Conservation (phyloP, 2,888 invertebrate species). For the Pammene fasciana region DNA sequence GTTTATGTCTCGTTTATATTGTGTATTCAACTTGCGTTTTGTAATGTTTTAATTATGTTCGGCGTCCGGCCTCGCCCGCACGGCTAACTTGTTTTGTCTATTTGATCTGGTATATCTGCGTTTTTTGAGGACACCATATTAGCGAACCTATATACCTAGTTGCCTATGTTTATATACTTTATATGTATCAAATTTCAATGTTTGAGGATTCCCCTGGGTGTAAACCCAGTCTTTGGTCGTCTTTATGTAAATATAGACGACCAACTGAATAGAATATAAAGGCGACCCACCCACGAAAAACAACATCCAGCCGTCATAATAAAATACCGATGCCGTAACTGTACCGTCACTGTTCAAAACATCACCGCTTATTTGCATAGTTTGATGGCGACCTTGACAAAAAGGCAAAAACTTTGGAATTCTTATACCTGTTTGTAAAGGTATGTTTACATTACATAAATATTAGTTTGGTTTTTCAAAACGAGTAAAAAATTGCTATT, state of each 20-base stretch:
- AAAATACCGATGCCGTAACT: slow-evolving; percentile 11
- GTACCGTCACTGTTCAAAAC: slow-evolving; percentile 8
- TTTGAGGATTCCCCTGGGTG: too few species aligned
- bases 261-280: too few species aligned
- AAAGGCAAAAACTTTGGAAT: slow-evolving; percentile 27
- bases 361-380: slow-evolving; percentile 22
- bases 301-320: not conserved
- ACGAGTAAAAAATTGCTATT: not conserved
- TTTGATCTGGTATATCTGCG: not conserved
- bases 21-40: slow-evolving; percentile 12
- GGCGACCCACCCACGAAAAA: not conserved
- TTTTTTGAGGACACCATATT: too few species aligned
- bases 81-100: not conserved
- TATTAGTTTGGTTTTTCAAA: not conserved
- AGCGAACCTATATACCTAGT: too few species aligned
- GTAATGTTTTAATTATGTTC: not conserved
- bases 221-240: too few species aligned
- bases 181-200: too few species aligned
- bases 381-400: slow-evolving; percentile 19
- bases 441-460: slow-evolving; percentile 18
- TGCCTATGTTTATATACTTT: too few species aligned
- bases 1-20: slow-evolving; percentile 17
- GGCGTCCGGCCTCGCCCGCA: not conserved
- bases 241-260: too few species aligned
- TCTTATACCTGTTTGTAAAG: slow-evolving; percentile 27